Evolutionary conservation across 2,888 invertebrate species (phyloP).

Genomic region (Tubiluchus corallicola): DNA sequence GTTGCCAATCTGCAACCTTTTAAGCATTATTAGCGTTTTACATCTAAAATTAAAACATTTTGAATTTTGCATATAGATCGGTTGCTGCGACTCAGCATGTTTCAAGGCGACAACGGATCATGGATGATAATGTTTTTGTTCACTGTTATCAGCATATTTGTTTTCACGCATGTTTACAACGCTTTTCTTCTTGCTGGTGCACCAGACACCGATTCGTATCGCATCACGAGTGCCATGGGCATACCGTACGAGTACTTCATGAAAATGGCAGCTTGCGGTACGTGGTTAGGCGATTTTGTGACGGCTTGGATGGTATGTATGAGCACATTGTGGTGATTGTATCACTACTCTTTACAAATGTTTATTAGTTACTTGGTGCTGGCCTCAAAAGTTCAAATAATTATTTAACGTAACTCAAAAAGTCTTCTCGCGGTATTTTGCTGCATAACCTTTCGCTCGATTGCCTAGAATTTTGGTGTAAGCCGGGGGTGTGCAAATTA

Average conservation of each 20-base stretch:
- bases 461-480: too few relatives aligned
- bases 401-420: too few relatives aligned
- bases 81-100: constrained; percentile 33
- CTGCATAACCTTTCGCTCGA: too few relatives aligned
- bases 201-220: constrained; percentile 24
- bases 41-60: constrained; percentile 2
- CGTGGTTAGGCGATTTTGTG: constrained; percentile 36
- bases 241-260: constrained; percentile 32
- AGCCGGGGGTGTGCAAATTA: too few relatives aligned
- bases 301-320: constrained; percentile 33
- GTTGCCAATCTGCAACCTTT: too few relatives aligned
- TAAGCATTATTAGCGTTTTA: constrained; percentile 17
- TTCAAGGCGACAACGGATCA: constrained; percentile 33
- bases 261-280: constrained; percentile 35
- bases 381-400: too few relatives aligned
- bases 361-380: too few relatives aligned
- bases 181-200: constrained; percentile 27
- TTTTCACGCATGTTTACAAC: constrained; percentile 34
- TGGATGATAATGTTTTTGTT: constrained; percentile 36
- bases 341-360: neutral
- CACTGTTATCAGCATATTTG: constrained; percentile 30
- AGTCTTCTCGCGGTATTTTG: too few relatives aligned
- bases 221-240: constrained; percentile 31
- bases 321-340: neutral
- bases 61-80: constrained; percentile 20